Evolutionary conservation across 2,888 invertebrate genomes (phyloP).

Genomic region (Mesorhabditis sp.): DNA sequence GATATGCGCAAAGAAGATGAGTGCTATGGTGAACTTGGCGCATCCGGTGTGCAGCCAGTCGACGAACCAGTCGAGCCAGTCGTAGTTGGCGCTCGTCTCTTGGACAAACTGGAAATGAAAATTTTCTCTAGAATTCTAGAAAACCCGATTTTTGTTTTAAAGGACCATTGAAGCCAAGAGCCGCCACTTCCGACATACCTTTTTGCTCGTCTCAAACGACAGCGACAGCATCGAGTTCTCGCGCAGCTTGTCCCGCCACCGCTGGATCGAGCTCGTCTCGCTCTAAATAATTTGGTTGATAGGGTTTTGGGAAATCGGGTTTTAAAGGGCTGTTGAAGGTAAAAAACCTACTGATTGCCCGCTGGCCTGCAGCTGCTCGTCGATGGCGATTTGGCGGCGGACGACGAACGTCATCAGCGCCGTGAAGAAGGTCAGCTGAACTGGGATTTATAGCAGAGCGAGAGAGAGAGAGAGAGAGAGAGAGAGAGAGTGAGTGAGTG

Average conservation of each 20-base stretch:
- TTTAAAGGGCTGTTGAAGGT: too few relatives aligned
- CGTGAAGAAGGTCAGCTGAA: constrained; percentile 51
- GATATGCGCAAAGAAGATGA: constrained; percentile 38
- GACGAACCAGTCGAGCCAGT: constrained; percentile 29
- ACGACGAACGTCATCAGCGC: constrained; percentile 45
- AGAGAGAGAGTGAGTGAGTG: neutral
- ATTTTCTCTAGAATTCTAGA: too few relatives aligned
- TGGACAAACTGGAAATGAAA: neutral
- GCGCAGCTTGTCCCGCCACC: constrained; percentile 1
- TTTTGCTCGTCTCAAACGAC: neutral
- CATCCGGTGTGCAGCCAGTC: constrained; percentile 29
- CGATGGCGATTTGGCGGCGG: constrained; percentile 32
- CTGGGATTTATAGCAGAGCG: neutral
- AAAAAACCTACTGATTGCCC: constrained; percentile 9
- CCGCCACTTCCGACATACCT: neutral
- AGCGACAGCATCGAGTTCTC: constrained; percentile 5
- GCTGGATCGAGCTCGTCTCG: neutral
- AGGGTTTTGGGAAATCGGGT: too few relatives aligned
- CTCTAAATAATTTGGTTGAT: neutral
- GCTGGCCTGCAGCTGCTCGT: constrained; percentile 16
- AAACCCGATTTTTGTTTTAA: too few relatives aligned
- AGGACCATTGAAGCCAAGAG: too few relatives aligned
- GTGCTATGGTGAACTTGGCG: constrained; percentile 30
- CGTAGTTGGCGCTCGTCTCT: neutral
- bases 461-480: too few relatives aligned